phyloP scores from a whole-genome alignment of 2,113 vertebrate species.

The Ramphastos sulfuratus region DNA sequence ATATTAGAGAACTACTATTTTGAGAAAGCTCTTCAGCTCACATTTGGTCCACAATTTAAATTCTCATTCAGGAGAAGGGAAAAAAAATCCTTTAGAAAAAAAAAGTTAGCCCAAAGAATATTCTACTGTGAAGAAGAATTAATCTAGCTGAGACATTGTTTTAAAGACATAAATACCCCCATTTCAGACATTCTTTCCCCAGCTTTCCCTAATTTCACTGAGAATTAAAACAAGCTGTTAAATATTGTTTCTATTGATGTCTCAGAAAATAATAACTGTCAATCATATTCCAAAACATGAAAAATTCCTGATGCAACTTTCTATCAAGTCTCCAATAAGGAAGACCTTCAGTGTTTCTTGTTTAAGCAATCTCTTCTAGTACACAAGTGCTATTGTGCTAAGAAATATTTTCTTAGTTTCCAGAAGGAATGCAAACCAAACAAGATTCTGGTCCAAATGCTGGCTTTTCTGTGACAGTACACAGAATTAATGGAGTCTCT shows the following conservation, averaged over 20 bases:
- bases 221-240: neutral
- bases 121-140: neutral
- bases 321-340: neutral
- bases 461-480: neutral
- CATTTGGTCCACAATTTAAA: neutral
- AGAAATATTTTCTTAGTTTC: neutral
- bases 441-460: neutral
- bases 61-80: neutral
- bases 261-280: neutral
- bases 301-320: neutral
- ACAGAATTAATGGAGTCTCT: neutral
- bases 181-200: neutral
- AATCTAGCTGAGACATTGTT: neutral
- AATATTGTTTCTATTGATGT: neutral
- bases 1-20: neutral
- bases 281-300: neutral
- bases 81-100: neutral
- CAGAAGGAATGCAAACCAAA: neutral
- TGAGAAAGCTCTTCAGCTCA: neutral
- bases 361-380: neutral
- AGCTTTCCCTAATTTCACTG: neutral
- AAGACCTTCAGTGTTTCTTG: neutral
- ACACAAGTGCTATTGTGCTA: neutral
- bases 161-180: neutral
- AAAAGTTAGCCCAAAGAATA: neutral